A percentile compares a stretch with the other conserved stretches of the same genome.
Conservation (phyloP, 2,888 invertebrate genomes). For the Argyra leucocephala region DNA sequence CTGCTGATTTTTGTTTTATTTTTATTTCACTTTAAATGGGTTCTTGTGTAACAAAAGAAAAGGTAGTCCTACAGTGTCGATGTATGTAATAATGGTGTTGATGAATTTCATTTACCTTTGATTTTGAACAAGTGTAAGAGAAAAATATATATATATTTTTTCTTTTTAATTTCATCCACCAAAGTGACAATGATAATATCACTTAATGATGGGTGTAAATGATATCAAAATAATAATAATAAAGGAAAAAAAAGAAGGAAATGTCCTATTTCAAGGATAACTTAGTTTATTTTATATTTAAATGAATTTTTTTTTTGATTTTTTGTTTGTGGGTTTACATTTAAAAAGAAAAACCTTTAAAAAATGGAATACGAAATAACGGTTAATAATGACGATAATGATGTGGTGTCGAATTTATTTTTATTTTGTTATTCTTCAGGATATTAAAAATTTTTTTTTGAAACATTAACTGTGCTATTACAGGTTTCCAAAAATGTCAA, state of each 20-base stretch:
- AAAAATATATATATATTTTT: no score
- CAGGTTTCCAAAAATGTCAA: no score
- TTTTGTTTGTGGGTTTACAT: no score
- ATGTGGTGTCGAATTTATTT: not conserved
- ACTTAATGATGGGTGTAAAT: not conserved
- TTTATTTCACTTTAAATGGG: not conserved
- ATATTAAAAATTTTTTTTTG: no score
- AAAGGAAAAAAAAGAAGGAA: not conserved
- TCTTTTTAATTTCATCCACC: no score
- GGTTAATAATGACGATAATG: not conserved
- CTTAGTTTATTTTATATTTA: not conserved
- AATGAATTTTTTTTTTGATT: not conserved
- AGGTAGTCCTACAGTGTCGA: not conserved
- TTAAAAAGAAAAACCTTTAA: not conserved
- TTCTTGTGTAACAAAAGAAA: not conserved
- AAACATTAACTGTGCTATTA: no score
- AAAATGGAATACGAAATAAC: not conserved
- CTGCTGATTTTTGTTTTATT: not conserved
- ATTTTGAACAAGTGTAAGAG: no score
- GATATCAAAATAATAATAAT: not conserved
- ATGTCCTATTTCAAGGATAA: conserved; percentile 4
- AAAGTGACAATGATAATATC: not conserved
- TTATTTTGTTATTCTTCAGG: no score
- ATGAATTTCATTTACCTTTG: no score
- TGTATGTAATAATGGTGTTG: no score